Percentiles rank a stretch among this genome's conserved stretches.
Conservation (phyloP, 2,888 invertebrate species). For the Graphium colonna region DNA sequence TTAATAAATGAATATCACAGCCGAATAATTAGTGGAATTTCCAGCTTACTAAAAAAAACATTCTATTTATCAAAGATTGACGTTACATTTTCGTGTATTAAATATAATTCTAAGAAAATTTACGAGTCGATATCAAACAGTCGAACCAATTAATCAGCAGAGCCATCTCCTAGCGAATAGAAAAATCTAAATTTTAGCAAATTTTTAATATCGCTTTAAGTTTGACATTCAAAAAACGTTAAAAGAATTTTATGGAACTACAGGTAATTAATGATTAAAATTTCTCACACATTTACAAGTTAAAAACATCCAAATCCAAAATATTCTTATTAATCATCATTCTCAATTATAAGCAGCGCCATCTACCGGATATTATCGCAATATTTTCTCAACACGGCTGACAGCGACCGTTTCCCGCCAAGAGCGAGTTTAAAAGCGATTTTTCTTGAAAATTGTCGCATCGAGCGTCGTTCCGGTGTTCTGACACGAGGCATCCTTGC, state of each 20-base stretch:
- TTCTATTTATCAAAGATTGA: too few relatives aligned
- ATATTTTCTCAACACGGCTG: constrained; percentile 8
- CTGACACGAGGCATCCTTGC: constrained; percentile 51
- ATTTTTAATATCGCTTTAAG: not conserved
- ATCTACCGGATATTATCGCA: constrained; percentile 7
- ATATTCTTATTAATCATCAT: not conserved
- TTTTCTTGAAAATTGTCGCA: constrained; percentile 30
- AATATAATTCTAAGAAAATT: too few relatives aligned
- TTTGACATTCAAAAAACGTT: not conserved
- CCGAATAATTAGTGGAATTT: too few relatives aligned
- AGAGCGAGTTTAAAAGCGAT: constrained; percentile 21
- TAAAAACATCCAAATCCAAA: not conserved
- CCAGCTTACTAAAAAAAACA: too few relatives aligned
- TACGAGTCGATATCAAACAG: too few relatives aligned
- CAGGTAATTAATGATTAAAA: not conserved
- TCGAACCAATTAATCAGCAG: not conserved
- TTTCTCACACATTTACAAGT: not conserved
- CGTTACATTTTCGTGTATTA: too few relatives aligned
- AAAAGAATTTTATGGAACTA: not conserved
- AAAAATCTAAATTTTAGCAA: not conserved
- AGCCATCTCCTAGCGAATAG: constrained; percentile 15
- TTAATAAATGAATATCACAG: too few relatives aligned
- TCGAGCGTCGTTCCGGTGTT: constrained; percentile 34
- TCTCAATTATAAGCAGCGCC: not conserved
- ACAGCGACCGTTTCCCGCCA: not conserved